Base-by-base conservation (phyloP, 64 coral and sea anemone species). In the Stichodactyla mertensii region DNA sequence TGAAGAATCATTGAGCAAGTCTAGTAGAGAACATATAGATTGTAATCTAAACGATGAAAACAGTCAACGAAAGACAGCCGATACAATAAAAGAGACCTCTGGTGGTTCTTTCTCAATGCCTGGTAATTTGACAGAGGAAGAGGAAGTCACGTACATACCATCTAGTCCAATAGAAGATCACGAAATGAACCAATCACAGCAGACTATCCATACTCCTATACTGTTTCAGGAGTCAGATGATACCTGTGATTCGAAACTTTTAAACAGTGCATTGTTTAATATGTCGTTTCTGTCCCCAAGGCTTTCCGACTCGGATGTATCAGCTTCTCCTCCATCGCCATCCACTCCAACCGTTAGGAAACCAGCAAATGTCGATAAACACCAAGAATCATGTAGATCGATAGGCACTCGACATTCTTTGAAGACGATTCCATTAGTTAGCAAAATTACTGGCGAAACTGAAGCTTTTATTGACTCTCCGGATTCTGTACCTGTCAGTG, bases 211-310 rank as follows among this genome's bases (percentile, higher is more conserved):
- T 7, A 57, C 69, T 13, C 24, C 69, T n/a, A 9, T 14, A 36
- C 69, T 74, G 23, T 27, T 31, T 11, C 22, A 74, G 69, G 22
- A 27, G 69, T 14, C 69, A 58, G 14, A 45, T 45, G 36, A 45
- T 45, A 2, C 56, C 2, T 11, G 56, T 74, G 69, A 74, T 0
- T 9, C 90, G 16, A 85, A 90, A 64, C 67, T 90, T 16, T 92
- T 87, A 51, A 91, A 90, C 36, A 93, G 91, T 71, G 94, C 91
- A 5, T 55, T 96, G 52, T 96, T 96, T 69, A 93, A 93, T 53
- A 96, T 96, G 94, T 96, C 94, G 9, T 93, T 81, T 64, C 64
- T 89, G 85, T 96, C 94, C 52, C 94, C 91, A 16, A 52, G 20
- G 1, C 16, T 87, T 16, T 69, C 11, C 6, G 26, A 31, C 13